Percentiles rank a stretch among this genome's conserved stretches.
Conservation (phyloP, 2,888 invertebrate genomes). For the Drosophila acutilabella region DNA sequence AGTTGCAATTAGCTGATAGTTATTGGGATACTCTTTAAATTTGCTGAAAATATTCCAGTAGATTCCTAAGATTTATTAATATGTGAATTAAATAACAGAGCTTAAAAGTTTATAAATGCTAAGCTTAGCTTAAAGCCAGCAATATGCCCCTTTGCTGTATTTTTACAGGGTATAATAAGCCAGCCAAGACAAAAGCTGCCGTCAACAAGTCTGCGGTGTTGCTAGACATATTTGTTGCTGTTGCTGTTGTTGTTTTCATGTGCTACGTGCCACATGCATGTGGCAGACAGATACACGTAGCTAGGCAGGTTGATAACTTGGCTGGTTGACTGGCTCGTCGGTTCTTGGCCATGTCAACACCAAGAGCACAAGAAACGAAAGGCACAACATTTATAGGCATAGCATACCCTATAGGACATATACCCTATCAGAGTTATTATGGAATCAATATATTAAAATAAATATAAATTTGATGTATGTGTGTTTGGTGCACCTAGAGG, state of each 20-base stretch:
- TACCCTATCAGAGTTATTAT: not conserved
- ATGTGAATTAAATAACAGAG: no score
- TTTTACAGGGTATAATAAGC: conserved; percentile 38
- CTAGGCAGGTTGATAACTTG: conserved; percentile 71
- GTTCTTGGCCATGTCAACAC: conserved; percentile 61
- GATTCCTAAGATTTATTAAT: no score
- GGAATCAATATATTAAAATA: not conserved
- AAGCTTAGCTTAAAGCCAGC: not conserved
- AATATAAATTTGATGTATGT: not conserved
- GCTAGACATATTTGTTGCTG: conserved; percentile 37
- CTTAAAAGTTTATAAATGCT: no score
- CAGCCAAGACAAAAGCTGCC: conserved; percentile 64
- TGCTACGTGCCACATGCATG: conserved; percentile 68
- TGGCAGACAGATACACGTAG: conserved; percentile 37
- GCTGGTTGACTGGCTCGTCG: conserved; percentile 44
- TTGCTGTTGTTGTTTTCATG: conserved; percentile 26
- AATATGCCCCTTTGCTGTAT: not conserved
- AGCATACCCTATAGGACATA: conserved; percentile 37
- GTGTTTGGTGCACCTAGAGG: not conserved
- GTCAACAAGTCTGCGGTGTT: conserved; percentile 77
- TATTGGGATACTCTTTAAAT: conserved; percentile 8
- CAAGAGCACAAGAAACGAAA: conserved; percentile 9
- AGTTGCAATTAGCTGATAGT: not conserved
- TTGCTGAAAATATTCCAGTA: no score
- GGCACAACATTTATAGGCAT: not conserved